phyloP scores from a whole-genome alignment of 2,797 vertebrate genomes.

The Lepus townsendii region DNA sequence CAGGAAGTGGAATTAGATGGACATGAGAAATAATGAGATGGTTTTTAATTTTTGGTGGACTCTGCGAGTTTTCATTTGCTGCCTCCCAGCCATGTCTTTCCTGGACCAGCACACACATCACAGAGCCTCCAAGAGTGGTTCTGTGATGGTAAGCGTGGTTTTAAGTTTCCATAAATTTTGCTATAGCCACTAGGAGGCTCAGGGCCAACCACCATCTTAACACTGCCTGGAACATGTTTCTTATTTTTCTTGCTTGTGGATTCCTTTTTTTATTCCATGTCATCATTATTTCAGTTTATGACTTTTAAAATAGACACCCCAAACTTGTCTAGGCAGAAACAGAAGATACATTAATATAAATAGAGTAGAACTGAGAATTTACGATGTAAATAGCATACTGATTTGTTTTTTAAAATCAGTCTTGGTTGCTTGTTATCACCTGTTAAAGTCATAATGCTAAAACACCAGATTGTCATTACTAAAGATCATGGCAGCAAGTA shows the following conservation, averaged over 20 bases:
- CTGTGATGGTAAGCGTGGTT: neutral
- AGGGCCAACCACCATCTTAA: neutral
- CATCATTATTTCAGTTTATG: slow-evolving; percentile 6
- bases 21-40: neutral
- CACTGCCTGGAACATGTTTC: neutral
- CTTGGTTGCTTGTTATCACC: neutral
- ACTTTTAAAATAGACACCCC: neutral
- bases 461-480: neutral
- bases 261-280: neutral
- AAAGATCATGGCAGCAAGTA: neutral
- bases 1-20: neutral
- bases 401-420: neutral
- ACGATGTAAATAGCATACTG: neutral
- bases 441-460: neutral
- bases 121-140: too few relatives aligned
- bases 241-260: neutral
- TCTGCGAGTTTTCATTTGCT: neutral
- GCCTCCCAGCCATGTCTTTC: neutral
- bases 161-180: neutral
- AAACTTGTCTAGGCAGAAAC: neutral
- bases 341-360: neutral
- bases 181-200: neutral
- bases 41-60: neutral
- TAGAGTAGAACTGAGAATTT: neutral
- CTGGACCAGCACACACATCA: neutral